Base-by-base conservation (phyloP, 1,140 invertebrate species). In the Eumaeus atala region DNA sequence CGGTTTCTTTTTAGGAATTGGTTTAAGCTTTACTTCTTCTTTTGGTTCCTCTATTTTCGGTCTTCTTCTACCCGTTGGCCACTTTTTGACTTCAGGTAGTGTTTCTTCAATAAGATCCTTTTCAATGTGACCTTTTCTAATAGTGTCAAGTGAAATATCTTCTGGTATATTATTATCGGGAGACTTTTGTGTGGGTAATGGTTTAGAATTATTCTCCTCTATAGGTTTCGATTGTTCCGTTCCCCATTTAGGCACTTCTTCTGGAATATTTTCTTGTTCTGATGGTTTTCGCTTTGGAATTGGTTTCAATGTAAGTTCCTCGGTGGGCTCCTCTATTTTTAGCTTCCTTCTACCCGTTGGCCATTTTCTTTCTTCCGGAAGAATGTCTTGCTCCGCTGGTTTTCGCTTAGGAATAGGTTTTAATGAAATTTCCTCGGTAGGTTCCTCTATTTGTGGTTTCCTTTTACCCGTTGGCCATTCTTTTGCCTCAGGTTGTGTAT, bases 251-350 rank as follows among this genome's bases (percentile, higher is more conserved):
- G 21, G 21, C 6, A 28, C 21, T 3, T 28, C 21, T 28, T 28
- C 21, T 28, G 21, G 21, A 28, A 28, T 28, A 28, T 28, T 28
- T 51, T 56, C 66, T 14, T 18, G 40, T 70, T 79, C 59, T 33
- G 21, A 28, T 28, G 21, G 21, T 28, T 28, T 28, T 28, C 6
- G 21, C 2, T 51, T 57, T 1, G 56, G 44, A 7, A 66, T 37
- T 11, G 67, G 67, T 38, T 66, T 70, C 0, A 70, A 59, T 4
- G 62, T 55, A 11, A 67, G 64, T 60, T 74, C 66, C 64, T 77
- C 71, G 11, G 51, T 54, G 1, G 53, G 33, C 51, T 65, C 51
- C 16, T 69, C 64, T 51, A 67, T 59, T 37, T 69, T 68, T 8
- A 64, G 66, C 6, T 48, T 62, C 28, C 67, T 59, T 28, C 55